Conservation (phyloP, 2,888 invertebrate species). For the Nysson spinosus region DNA sequence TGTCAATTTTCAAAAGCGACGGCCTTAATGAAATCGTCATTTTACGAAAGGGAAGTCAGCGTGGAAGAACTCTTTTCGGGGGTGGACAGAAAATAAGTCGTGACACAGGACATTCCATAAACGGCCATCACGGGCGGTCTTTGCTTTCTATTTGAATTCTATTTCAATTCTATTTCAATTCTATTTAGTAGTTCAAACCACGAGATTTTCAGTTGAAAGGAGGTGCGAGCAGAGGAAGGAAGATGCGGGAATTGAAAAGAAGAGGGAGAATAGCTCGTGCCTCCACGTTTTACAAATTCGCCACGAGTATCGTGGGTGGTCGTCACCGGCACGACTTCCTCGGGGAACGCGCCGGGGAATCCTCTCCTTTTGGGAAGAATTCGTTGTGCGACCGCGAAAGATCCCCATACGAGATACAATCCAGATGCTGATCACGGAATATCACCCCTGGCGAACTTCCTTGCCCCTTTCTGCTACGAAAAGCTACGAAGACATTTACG, state of each 20-base stretch:
- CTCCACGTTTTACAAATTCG: constrained; percentile 32
- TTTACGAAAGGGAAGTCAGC: constrained; percentile 38
- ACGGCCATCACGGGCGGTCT: constrained; percentile 45
- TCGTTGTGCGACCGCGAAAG: constrained; percentile 42
- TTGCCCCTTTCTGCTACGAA: constrained; percentile 26
- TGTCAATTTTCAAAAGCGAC: too few species aligned
- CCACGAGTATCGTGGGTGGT: constrained; percentile 55
- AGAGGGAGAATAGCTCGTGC: constrained; percentile 24
- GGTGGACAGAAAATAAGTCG: constrained; percentile 5
- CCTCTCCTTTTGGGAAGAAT: constrained; percentile 42
- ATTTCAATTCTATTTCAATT: constrained; percentile 54
- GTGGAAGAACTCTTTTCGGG: constrained; percentile 16
- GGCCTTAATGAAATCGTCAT: constrained; percentile 44
- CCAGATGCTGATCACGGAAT: constrained; percentile 40
- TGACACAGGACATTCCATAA: constrained; percentile 31
- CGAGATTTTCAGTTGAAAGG: constrained; percentile 22
- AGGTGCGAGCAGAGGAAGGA: background rate
- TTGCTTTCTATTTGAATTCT: constrained; percentile 46
- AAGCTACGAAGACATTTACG: constrained; percentile 35
- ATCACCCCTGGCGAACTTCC: constrained; percentile 41
- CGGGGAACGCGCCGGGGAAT: constrained; percentile 41
- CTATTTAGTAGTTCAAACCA: constrained; percentile 38
- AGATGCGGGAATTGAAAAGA: background rate
- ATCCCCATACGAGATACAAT: constrained; percentile 43
- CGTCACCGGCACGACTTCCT: constrained; percentile 32